These are phyloP conservation scores for Phataginus tetradactyla DNA, from an alignment of 2,797 vertebrate species.

Conservation along the genomic window DNA sequence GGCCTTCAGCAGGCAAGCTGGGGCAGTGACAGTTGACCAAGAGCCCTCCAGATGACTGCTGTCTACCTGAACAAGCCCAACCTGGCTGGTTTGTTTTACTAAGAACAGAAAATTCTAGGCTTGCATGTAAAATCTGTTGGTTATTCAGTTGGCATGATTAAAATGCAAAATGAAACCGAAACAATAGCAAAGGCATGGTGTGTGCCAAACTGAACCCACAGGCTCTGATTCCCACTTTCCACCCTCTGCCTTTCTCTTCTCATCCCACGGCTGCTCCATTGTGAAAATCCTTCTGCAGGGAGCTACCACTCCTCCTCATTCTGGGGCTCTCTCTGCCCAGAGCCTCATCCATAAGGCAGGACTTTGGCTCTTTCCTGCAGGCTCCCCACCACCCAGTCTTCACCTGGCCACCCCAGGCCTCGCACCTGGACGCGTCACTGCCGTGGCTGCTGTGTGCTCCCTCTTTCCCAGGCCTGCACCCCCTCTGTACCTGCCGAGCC, in stretches of 20 bases:
- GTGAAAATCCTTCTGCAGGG: background rate
- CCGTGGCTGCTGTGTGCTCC: background rate
- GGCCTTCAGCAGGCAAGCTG: background rate
- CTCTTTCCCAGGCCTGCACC: background rate
- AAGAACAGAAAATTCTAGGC: background rate
- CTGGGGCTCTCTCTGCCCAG: background rate
- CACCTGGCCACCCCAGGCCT: background rate
- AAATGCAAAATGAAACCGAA: background rate
- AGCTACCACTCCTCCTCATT: background rate
- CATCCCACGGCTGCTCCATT: accelerated
- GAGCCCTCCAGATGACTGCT: accelerated
- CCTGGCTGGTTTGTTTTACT: background rate
- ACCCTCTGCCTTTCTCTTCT: background rate
- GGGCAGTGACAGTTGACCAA: accelerated
- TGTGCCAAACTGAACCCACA: background rate
- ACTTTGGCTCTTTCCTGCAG: background rate
- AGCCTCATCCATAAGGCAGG: background rate
- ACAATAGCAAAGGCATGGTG: background rate
- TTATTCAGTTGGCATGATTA: background rate
- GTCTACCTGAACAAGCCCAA: background rate
- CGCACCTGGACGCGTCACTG: accelerated
- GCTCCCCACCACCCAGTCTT: background rate
- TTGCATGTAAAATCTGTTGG: background rate
- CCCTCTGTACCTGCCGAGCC: background rate
- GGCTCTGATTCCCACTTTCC: too few species aligned